phyloP scores from a whole-genome alignment of 2,888 invertebrate genomes.

The Temnothorax ravouxi region DNA sequence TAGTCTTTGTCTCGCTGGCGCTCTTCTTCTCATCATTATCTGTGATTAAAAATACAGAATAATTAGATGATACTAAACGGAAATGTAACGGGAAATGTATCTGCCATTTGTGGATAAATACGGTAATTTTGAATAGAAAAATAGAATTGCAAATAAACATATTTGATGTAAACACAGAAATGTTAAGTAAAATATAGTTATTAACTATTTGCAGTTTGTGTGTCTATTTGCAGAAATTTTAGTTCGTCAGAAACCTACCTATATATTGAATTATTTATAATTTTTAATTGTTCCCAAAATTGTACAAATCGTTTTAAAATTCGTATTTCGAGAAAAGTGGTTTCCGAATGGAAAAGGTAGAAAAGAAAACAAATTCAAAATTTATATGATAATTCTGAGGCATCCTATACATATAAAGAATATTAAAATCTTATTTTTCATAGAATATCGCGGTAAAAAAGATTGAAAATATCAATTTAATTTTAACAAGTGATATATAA shows the following conservation, averaged over 20 bases:
- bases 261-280: background rate
- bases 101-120: background rate
- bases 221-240: background rate
- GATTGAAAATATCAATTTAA: conserved; percentile 21
- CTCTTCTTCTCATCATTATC: conserved; percentile 70
- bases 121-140: background rate
- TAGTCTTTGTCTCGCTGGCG: conserved; percentile 48
- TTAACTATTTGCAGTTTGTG: background rate
- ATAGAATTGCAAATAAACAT: background rate
- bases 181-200: conserved; percentile 1
- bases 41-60: conserved; percentile 44
- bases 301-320: background rate
- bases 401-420: background rate
- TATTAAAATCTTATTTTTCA: conserved; percentile 6
- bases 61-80: conserved; percentile 3
- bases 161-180: too few species aligned
- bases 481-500: conserved; percentile 9
- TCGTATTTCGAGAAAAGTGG: background rate
- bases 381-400: background rate
- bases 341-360: background rate
- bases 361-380: background rate
- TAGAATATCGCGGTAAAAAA: background rate
- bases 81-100: background rate
- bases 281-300: background rate
- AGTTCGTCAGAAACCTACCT: background rate